Evolutionary conservation across 2,113 vertebrate species (phyloP), one percentile per base, ranked within the genome.

Genomic region (Circaetus cinerascens): DNA sequence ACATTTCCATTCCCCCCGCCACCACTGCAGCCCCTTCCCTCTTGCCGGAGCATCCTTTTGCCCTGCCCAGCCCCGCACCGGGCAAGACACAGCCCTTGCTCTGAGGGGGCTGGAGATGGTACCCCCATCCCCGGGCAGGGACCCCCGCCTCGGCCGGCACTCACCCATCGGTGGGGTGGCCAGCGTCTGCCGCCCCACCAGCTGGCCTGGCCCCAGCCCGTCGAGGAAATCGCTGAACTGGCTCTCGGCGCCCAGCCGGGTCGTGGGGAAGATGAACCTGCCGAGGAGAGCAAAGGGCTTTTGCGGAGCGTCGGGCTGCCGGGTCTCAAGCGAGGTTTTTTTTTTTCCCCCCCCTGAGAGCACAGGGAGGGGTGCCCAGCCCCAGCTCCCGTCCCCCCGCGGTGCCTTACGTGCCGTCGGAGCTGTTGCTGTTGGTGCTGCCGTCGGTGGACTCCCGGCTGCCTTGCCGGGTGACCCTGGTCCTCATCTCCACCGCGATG

Each of bases 381-480:
- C n/a, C 57, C 46, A 25, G 55, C 3, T 11, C 57, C 71, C 11
- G 0, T 3, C 23, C 30, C 2, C 34, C 27, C 38, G 0, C 6
- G 2, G 16, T 1, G 40, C 99, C 99, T 98, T 98, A 99, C 99
- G 99, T 99, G 98, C 99, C 99, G 3, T 99, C 99, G 0, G 99
- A 99, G 98, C 99, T 99, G 98, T 99, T 99, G 94, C 99, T 99
- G 98, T 99, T 99, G 96, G 99, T 99, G 98, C 99, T 99, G 93
- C 99, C 99, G 3, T 99, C 99, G 0, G 99, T 99, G 40, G 99
- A 99, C 55, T 99, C 99, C 46, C 99, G 98, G 97, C 99, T 99
- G 95, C 99, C 99, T 92, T 99, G 99, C 91, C 99, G 98, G 3
- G 99, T 99, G 41, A 99, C 98, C 7, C 99, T 98, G 96, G 99